phyloP scores from a whole-genome alignment of 2,888 invertebrate species.

The Eilema caniola region DNA sequence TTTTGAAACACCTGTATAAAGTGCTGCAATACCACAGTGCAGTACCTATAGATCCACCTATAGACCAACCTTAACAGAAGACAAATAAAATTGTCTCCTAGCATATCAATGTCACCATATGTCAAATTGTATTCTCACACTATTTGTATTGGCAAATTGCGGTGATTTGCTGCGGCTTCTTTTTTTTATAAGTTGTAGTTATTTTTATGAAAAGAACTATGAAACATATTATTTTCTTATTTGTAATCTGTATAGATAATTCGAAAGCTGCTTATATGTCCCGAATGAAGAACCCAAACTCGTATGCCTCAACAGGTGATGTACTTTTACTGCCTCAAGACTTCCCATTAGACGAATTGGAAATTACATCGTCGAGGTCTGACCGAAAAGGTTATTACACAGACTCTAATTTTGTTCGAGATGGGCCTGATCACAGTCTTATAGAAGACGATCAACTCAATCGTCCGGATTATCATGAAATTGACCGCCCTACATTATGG shows the following conservation, averaged over 20 bases:
- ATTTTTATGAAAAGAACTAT: slow-evolving; percentile 25
- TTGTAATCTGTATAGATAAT: slow-evolving; percentile 6
- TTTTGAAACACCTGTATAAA: no score
- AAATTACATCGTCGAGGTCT: background rate
- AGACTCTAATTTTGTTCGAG: background rate
- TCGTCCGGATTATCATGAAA: background rate
- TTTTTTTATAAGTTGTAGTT: no score
- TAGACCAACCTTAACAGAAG: no score
- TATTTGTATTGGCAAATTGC: no score
- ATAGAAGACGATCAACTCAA: background rate
- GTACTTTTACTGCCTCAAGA: slow-evolving; percentile 53
- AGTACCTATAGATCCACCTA: no score
- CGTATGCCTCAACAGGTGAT: slow-evolving; percentile 38
- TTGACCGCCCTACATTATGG: slow-evolving; percentile 7
- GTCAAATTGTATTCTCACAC: no score
- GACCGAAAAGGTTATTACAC: background rate
- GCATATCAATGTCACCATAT: no score
- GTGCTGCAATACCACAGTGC: no score
- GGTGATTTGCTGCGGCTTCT: no score
- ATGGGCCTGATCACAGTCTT: background rate
- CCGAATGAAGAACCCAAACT: slow-evolving; percentile 48
- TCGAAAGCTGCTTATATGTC: slow-evolving; percentile 28
- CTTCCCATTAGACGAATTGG: slow-evolving; percentile 31
- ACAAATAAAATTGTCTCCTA: no score
- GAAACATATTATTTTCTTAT: slow-evolving; percentile 13